These are phyloP conservation scores for Plecturocebus donacophilus DNA, from an alignment of 2,113 vertebrate genomes.

Conservation along the genomic window DNA sequence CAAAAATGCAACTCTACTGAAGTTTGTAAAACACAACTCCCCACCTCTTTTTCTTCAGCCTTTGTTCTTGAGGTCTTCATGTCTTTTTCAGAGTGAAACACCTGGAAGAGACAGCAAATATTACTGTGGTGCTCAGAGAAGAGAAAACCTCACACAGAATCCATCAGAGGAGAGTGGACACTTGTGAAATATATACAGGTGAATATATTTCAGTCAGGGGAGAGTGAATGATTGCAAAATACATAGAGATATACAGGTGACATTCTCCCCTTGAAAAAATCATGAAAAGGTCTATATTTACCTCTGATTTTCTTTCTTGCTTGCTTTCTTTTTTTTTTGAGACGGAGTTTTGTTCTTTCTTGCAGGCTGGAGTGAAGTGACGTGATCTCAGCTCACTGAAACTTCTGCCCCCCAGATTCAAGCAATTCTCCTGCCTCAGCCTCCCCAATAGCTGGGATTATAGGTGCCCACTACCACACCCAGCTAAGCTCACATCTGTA, in stretches of 20 bases:
- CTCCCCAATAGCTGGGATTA: too few species aligned
- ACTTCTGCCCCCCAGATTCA: too few species aligned
- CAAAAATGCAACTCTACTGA: neutral
- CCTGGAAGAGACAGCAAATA: conserved; percentile 18
- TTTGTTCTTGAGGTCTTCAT: neutral
- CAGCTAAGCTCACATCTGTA: too few species aligned
- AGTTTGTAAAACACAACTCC: neutral
- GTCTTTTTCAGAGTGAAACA: conserved; percentile 45
- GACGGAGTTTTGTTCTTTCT: too few species aligned
- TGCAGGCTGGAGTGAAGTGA: too few species aligned
- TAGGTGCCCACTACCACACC: too few species aligned
- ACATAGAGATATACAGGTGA: too few species aligned
- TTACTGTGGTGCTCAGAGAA: neutral
- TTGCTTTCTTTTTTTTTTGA: too few species aligned
- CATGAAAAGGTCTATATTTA: neutral
- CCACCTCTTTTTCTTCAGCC: conserved; percentile 48
- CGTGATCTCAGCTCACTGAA: too few species aligned
- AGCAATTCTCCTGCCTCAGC: too few species aligned
- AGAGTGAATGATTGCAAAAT: neutral
- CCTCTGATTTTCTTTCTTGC: neutral
- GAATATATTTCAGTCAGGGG: neutral
- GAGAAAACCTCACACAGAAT: neutral
- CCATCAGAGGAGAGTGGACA: too few species aligned
- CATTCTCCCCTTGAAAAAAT: neutral
- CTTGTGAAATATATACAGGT: neutral